Percentiles rank a stretch among this genome's conserved stretches.
Conservation (phyloP, 2,888 invertebrate species). For the Ormyrus labotus region DNA sequence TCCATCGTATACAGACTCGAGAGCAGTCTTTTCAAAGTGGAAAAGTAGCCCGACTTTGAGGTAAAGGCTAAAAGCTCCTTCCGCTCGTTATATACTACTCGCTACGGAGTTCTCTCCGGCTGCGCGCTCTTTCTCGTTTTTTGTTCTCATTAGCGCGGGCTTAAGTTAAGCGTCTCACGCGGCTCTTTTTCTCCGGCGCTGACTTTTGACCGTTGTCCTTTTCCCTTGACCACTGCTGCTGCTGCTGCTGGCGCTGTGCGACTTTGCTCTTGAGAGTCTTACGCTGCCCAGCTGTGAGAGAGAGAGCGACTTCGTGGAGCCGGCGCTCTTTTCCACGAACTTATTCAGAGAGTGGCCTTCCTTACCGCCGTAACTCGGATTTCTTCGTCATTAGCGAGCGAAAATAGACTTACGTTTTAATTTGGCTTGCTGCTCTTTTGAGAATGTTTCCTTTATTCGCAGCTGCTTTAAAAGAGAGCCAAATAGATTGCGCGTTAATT, state of each 20-base stretch:
- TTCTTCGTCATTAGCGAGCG: constrained; percentile 51
- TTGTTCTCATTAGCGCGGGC: constrained; percentile 69
- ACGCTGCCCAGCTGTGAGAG: constrained; percentile 9
- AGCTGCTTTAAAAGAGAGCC: too few relatives aligned
- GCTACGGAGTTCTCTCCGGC: constrained; percentile 25
- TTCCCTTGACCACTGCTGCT: constrained; percentile 23
- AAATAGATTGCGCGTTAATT: too few relatives aligned
- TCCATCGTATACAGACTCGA: not conserved
- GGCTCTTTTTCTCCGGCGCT: constrained; percentile 57
- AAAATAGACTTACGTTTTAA: constrained; percentile 42
- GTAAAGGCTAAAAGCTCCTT: constrained; percentile 71
- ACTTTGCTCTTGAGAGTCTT: constrained; percentile 17
- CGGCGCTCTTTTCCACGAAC: constrained; percentile 19
- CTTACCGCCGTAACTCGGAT: constrained; percentile 51
- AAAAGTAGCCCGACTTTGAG: constrained; percentile 64
- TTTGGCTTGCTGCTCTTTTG: constrained; percentile 1
- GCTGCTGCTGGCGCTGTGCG: not conserved
- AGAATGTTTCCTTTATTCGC: not conserved
- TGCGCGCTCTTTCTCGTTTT: constrained; percentile 60
- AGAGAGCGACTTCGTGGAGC: not conserved
- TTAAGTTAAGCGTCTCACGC: constrained; percentile 68
- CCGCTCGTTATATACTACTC: constrained; percentile 63
- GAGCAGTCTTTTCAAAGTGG: constrained; percentile 54
- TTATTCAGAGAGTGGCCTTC: constrained; percentile 29
- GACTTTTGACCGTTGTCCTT: constrained; percentile 60